phyloP scores from a whole-genome alignment of 2,113 vertebrate species.

The Sinocyclocheilus anophthalmus region DNA sequence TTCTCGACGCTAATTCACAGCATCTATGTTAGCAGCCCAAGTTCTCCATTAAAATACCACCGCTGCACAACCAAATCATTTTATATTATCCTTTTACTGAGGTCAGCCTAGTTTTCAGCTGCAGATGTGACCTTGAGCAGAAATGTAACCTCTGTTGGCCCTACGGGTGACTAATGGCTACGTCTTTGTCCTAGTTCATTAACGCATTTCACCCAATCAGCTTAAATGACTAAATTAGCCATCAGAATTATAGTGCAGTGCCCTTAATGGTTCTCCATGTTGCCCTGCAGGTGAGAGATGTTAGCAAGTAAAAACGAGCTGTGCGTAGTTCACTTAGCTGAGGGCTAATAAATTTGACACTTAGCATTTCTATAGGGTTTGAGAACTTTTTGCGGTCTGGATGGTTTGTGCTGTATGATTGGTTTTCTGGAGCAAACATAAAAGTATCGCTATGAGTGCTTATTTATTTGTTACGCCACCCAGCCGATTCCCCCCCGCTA shows the following conservation, averaged over 20 bases:
- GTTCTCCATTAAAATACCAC: not conserved
- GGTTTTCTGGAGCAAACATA: not conserved
- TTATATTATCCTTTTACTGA: not conserved
- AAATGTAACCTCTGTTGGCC: not conserved
- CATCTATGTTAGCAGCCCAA: not conserved
- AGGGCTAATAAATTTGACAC: not conserved
- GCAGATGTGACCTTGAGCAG: not conserved
- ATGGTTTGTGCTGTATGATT: not conserved
- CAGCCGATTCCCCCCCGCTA: too few relatives aligned
- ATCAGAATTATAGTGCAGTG: conserved; percentile 1
- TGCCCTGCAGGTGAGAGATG: conserved; percentile 8
- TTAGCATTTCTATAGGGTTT: not conserved
- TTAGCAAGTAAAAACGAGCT: not conserved
- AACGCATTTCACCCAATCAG: conserved; percentile 30
- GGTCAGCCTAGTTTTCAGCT: not conserved
- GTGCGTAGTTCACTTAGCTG: not conserved
- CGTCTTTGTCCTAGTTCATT: not conserved
- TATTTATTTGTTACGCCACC: not conserved
- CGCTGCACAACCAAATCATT: not conserved
- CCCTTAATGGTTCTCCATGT: not conserved
- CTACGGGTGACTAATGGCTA: conserved; percentile 9
- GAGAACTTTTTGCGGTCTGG: not conserved
- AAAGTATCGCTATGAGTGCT: not conserved
- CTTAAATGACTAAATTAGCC: conserved; percentile 30
- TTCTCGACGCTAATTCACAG: not conserved